Percentiles rank a stretch among this genome's conserved stretches.
These are phyloP conservation scores for Pomacea maculata DNA, from an alignment of 1,140 invertebrate species.

Conservation along the genomic window DNA sequence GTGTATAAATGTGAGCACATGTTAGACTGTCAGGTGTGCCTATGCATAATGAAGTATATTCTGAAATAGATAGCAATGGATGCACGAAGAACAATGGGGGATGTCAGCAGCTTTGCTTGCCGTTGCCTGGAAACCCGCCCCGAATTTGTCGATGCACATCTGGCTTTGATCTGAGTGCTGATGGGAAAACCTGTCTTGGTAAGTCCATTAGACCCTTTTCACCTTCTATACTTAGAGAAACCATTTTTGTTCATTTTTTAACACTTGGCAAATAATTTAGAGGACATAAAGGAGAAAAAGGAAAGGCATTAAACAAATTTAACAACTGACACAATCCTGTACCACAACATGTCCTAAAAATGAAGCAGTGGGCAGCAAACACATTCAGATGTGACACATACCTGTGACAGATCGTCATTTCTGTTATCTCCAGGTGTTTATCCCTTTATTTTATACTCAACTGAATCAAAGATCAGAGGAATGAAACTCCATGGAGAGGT, in stretches of 20 bases:
- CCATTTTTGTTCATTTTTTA: too few species aligned
- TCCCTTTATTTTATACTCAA: slow-evolving; percentile 81
- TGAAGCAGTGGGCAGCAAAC: too few species aligned
- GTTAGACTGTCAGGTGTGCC: too few species aligned
- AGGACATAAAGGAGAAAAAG: too few species aligned
- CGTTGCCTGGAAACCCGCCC: slow-evolving; percentile 67
- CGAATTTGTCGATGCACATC: slow-evolving; percentile 79
- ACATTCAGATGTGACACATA: too few species aligned
- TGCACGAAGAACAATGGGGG: slow-evolving; percentile 76
- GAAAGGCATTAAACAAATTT: too few species aligned
- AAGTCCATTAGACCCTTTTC: slow-evolving; percentile 28
- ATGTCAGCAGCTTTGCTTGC: slow-evolving; percentile 84
- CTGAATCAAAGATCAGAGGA: slow-evolving; percentile 80
- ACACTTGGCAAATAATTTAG: too few species aligned
- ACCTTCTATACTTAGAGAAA: too few species aligned
- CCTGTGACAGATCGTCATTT: neutral
- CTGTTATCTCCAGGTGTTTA: slow-evolving; percentile 61
- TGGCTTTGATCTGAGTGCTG: slow-evolving; percentile 73
- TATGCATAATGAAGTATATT: too few species aligned
- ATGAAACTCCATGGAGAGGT: slow-evolving; percentile 69
- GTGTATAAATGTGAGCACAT: too few species aligned
- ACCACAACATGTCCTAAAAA: too few species aligned
- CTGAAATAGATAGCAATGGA: slow-evolving; percentile 71
- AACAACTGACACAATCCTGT: too few species aligned
- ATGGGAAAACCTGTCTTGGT: slow-evolving; percentile 68